Evolutionary conservation across 2,888 invertebrate genomes (phyloP), one percentile per base, ranked within the genome.

Genomic region (Willowsia nigromaculata): DNA sequence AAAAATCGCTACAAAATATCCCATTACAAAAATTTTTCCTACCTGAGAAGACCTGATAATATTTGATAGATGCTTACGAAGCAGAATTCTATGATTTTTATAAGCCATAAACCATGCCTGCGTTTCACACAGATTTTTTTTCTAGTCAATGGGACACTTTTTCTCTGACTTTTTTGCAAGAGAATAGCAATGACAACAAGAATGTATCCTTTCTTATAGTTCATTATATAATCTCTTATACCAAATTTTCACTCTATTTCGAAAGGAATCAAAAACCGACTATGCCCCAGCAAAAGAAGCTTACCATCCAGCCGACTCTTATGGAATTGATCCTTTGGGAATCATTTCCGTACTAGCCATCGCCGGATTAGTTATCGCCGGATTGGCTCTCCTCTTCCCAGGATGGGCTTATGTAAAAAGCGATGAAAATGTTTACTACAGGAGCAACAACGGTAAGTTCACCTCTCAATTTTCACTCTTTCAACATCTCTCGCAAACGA

Each of bases 391-490:
- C 37, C 91, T 93, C 80, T 92, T 93, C 91, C 93, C 93, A 47
- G 93, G 93, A 71, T 92, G 92, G 93, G 92, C 93, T 81, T 92
- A 92, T 84, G 93, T 92, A n/a, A 91, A 92, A 62, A 91, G 91
- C 82, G 92, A 93, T 78, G 92, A 93, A 71, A 92, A 92, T 83
- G 92, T 93, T 68, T 93, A 92, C 92, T 93, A 93, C 92, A 92
- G 93, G 85, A 92, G 92, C 90, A 91, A 92, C 83, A 90, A 92
- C 85, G 93, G 93, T 92, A 90, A 90, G 89, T 37, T 65, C 15
- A 15, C 50, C 18, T 65, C 33, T 65, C 18, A 65, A 4, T 15
- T 7, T 59, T 27, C 30, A 59, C 27, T 27, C 59, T n/a, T n/a
- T n/a, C n/a, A n/a, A n/a, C n/a, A n/a, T n/a, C n/a, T n/a, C n/a